Percentiles rank a stretch among this genome's conserved stretches.
Evolutionary conservation across 2,888 invertebrate species (phyloP).

Genomic region (Onchidella celtica): DNA sequence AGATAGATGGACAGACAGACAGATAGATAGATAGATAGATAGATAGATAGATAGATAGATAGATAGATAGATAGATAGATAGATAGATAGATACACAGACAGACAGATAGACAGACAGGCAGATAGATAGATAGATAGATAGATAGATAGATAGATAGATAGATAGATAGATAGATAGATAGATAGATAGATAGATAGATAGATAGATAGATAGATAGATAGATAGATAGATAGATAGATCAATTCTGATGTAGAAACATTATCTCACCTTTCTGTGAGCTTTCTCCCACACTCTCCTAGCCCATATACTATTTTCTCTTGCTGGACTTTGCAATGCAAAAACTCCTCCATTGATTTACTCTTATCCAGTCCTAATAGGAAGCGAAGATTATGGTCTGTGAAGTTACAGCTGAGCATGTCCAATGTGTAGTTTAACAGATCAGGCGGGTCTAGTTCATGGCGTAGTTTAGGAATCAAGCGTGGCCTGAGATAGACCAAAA

Average conservation of each 20-base stretch:
- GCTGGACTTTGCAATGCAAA: neutral
- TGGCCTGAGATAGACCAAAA: no score
- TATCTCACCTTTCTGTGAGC: neutral
- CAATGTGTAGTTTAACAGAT: neutral
- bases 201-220: slow-evolving; percentile 17
- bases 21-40: no score
- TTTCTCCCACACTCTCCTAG: neutral
- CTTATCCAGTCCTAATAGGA: neutral
- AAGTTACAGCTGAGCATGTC: neutral
- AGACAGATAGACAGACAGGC: no score
- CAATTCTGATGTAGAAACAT: no score
- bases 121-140: slow-evolving; percentile 9
- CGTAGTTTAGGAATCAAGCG: neutral
- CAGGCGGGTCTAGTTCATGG: neutral
- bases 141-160: slow-evolving; percentile 4
- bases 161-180: slow-evolving; percentile 8
- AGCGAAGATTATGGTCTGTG: slow-evolving; percentile 3
- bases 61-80: neutral
- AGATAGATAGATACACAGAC: no score
- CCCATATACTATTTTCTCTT: neutral
- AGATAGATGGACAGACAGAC: slow-evolving; percentile 2
- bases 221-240: slow-evolving; percentile 8
- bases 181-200: slow-evolving; percentile 20
- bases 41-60: slow-evolving; percentile 23
- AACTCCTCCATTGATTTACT: neutral